phyloP scores from a whole-genome alignment of 2,797 vertebrate species.

The Myotis pilosus region DNA sequence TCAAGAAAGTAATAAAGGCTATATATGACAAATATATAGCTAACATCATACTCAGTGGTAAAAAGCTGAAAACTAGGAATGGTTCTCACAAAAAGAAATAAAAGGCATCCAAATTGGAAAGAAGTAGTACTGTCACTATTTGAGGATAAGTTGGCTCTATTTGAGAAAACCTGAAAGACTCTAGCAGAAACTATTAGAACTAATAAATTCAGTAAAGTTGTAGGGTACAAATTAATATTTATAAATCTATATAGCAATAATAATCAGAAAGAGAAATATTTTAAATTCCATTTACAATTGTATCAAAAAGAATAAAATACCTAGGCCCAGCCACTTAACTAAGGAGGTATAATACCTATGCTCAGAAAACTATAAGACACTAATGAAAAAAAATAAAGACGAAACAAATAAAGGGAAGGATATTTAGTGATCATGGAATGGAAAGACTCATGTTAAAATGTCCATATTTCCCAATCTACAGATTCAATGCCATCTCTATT shows the following conservation, averaged over 20 bases:
- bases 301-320: neutral
- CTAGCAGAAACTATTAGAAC: neutral
- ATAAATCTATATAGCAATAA: neutral
- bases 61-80: neutral
- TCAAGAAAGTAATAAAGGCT: neutral
- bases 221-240: neutral
- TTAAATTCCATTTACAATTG: neutral
- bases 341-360: neutral
- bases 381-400: neutral
- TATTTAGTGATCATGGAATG: neutral
- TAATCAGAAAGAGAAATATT: neutral
- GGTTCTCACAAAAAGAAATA: neutral
- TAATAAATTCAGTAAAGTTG: neutral
- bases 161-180: neutral
- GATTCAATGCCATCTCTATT: neutral
- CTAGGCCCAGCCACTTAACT: neutral
- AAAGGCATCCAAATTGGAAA: neutral
- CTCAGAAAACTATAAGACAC: neutral
- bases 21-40: neutral
- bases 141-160: neutral
- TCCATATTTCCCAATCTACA: neutral
- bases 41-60: neutral
- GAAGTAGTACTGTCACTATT: neutral
- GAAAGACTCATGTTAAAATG: neutral
- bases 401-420: neutral